Evolutionary conservation across 2,113 vertebrate species (phyloP).

Genomic region (Trachemys scripta): DNA sequence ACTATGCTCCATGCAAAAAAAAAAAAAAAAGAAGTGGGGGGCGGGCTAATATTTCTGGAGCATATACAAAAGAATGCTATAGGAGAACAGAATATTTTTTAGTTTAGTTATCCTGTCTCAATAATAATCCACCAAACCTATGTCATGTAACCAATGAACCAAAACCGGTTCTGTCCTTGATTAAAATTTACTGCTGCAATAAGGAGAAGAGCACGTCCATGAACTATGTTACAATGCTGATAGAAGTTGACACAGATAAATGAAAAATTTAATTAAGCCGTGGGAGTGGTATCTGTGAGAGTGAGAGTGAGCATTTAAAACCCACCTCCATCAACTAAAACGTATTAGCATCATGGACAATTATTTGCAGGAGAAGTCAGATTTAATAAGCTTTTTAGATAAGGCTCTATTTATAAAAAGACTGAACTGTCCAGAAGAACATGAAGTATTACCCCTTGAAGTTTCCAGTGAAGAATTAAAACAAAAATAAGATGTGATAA

Average conservation of each 20-base stretch:
- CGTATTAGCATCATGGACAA: background rate
- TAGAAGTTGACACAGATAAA: slow-evolving; percentile 63
- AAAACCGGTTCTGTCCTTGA: background rate
- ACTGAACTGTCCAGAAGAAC: background rate
- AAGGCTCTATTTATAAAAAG: background rate
- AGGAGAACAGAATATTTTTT: background rate
- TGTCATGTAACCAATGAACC: background rate
- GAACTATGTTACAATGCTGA: slow-evolving; percentile 25
- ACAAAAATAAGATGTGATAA: background rate
- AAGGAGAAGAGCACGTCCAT: slow-evolving; percentile 13
- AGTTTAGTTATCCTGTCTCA: background rate
- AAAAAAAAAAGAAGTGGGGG: too few species aligned
- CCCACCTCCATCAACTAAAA: background rate
- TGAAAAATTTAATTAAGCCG: slow-evolving; percentile 86
- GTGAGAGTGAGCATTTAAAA: slow-evolving; percentile 1
- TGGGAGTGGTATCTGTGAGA: slow-evolving; percentile 68
- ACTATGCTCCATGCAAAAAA: background rate
- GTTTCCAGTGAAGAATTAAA: background rate
- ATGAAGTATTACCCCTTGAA: background rate
- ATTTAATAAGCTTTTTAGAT: background rate
- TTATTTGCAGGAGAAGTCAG: background rate
- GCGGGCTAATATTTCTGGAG: background rate
- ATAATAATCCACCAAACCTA: background rate
- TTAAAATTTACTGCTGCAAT: slow-evolving; percentile 34
- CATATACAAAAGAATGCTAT: background rate